These are phyloP conservation scores for Linurgus olivaceus DNA, from an alignment of 2,797 vertebrate species.

Conservation along the genomic window DNA sequence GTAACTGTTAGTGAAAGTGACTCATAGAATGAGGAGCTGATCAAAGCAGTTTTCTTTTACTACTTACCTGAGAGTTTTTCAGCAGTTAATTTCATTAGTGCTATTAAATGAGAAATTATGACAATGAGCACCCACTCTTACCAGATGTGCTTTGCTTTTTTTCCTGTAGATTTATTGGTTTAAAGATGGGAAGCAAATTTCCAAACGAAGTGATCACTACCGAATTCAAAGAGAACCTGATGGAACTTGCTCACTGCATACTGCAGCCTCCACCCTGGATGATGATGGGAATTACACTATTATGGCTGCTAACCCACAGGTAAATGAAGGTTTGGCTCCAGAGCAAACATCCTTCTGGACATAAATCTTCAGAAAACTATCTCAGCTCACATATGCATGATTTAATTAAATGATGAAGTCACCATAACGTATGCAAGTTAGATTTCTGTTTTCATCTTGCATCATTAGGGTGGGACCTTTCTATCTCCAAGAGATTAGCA, in stretches of 20 bases:
- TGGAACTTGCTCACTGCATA: constrained; percentile 90
- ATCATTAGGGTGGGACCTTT: constrained; percentile 49
- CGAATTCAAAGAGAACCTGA: constrained; percentile 88
- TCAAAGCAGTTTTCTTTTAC: background rate
- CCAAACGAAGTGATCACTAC: constrained; percentile 94
- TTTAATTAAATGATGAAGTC: constrained; percentile 55
- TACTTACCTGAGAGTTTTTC: background rate
- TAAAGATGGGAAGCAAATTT: constrained; percentile 99
- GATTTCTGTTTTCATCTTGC: constrained; percentile 50
- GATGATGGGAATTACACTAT: constrained; percentile 98
- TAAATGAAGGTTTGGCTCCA: constrained; percentile 66
- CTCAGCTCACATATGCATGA: background rate
- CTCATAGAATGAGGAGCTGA: background rate
- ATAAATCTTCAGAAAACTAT: background rate
- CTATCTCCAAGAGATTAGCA: constrained; percentile 37
- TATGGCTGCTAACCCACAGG: constrained; percentile 93
- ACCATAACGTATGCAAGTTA: background rate
- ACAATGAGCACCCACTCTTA: background rate
- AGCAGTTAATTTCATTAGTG: background rate
- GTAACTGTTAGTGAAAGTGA: background rate
- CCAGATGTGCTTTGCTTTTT: background rate
- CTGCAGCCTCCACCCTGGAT: constrained; percentile 87
- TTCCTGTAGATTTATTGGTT: constrained; percentile 93
- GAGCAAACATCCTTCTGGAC: constrained; percentile 14
- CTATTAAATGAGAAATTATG: background rate